Evolutionary conservation across 1,140 invertebrate genomes (phyloP).

Genomic region (Lerema accius): DNA sequence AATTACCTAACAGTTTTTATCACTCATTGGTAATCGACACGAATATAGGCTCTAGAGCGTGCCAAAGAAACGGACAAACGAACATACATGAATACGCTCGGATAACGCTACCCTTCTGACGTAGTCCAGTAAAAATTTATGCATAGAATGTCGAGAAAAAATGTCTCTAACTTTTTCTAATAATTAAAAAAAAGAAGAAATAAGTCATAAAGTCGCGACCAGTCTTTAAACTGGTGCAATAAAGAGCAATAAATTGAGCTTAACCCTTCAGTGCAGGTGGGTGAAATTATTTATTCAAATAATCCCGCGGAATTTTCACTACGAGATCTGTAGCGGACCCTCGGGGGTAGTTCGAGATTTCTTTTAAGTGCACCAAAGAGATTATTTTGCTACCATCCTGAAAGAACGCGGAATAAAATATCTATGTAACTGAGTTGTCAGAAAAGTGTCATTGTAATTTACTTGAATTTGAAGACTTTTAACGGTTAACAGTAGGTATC

Average conservation of each 20-base stretch:
- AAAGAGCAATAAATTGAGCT: constrained; percentile 54
- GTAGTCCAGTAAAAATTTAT: too few relatives aligned
- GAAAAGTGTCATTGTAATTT: too few relatives aligned
- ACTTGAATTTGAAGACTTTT: too few relatives aligned
- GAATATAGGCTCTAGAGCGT: too few relatives aligned
- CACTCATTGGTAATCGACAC: too few relatives aligned
- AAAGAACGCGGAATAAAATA: constrained; percentile 21
- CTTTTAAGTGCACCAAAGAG: constrained; percentile 75
- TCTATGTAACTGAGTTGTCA: too few relatives aligned
- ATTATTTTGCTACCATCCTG: constrained; percentile 60
- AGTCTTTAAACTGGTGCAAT: constrained; percentile 17
- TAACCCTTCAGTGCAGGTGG: constrained; percentile 77
- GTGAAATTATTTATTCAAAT: constrained; percentile 79
- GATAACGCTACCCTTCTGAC: too few relatives aligned
- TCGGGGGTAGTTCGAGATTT: constrained; percentile 66
- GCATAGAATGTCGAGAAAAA: not conserved
- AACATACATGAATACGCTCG: too few relatives aligned
- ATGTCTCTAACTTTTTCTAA: too few relatives aligned
- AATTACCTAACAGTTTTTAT: too few relatives aligned
- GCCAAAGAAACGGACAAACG: too few relatives aligned
- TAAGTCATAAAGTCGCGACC: constrained; percentile 4
- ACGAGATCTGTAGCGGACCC: constrained; percentile 58
- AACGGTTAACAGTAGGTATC: too few relatives aligned
- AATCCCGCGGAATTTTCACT: constrained; percentile 72
- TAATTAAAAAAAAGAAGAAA: not conserved